Evolutionary conservation across 2,888 invertebrate species (phyloP).

Genomic region (Carcina quercana): DNA sequence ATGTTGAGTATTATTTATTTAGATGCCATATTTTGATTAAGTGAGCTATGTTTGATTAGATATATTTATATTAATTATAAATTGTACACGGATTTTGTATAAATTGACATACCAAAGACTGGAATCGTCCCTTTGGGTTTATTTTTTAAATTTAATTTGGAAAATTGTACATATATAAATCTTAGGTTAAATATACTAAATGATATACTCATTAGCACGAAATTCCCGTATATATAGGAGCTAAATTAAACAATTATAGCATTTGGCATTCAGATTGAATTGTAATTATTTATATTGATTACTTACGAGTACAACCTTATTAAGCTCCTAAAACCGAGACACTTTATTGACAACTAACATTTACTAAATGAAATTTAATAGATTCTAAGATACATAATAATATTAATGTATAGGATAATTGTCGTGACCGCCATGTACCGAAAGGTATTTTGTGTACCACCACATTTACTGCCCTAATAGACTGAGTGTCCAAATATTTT

Average conservation of each 20-base stretch:
- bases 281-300: neutral
- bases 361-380: too few species aligned
- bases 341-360: too few species aligned
- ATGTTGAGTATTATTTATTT: slow-evolving; percentile 72
- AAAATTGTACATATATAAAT: slow-evolving; percentile 41
- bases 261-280: slow-evolving; percentile 45
- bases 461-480: slow-evolving; percentile 59
- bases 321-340: too few species aligned
- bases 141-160: slow-evolving; percentile 31
- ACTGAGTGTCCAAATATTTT: slow-evolving; percentile 72
- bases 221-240: slow-evolving; percentile 40
- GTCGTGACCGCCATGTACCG: too few species aligned
- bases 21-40: slow-evolving; percentile 66
- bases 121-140: slow-evolving; percentile 53
- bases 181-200: slow-evolving; percentile 23
- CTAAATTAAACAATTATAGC: slow-evolving; percentile 32
- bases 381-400: too few species aligned
- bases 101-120: slow-evolving; percentile 66
- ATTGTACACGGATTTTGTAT: slow-evolving; percentile 39
- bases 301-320: too few species aligned
- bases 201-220: slow-evolving; percentile 40
- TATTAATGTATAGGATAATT: too few species aligned
- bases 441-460: slow-evolving; percentile 26
- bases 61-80: slow-evolving; percentile 41
- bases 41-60: slow-evolving; percentile 52